Conservation (phyloP, 2,113 vertebrate species). For the Rhinolophus ferrumequinum region DNA sequence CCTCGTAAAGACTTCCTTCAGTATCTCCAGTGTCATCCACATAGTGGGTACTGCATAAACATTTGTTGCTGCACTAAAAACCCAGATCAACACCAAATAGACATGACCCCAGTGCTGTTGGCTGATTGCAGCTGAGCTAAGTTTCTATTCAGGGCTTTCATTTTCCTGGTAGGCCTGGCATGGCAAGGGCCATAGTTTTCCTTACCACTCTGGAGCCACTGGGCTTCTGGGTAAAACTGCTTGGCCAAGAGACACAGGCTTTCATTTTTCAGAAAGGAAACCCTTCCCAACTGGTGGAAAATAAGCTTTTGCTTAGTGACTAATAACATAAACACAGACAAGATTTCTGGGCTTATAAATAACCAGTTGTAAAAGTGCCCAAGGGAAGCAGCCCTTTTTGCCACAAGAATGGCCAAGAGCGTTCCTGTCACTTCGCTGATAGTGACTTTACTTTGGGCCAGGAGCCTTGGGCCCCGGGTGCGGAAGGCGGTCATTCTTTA, state of each 20-base stretch:
- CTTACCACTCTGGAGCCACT: constrained; percentile 65
- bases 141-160: constrained; percentile 57
- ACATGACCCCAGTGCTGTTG: not conserved
- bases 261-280: constrained; percentile 81
- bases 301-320: constrained; percentile 80
- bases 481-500: not conserved
- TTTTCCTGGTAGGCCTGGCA: constrained; percentile 70
- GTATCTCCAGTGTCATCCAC: not conserved
- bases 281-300: constrained; percentile 79
- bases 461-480: not conserved
- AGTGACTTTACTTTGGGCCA: not conserved
- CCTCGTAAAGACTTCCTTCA: not conserved
- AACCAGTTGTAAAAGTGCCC: constrained; percentile 71
- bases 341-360: constrained; percentile 81
- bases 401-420: constrained; percentile 58
- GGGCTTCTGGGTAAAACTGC: constrained; percentile 72
- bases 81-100: not conserved
- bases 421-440: not conserved
- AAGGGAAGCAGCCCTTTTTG: constrained; percentile 58
- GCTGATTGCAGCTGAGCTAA: not conserved
- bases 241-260: constrained; percentile 80
- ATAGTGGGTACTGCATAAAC: not conserved
- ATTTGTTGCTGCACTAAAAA: not conserved
- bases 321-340: constrained; percentile 81
- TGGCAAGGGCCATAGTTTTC: constrained; percentile 65